Percentiles rank a stretch among this genome's conserved stretches.
Conservation (phyloP, 2,113 vertebrate genomes). For the Siphamia tubifer region DNA sequence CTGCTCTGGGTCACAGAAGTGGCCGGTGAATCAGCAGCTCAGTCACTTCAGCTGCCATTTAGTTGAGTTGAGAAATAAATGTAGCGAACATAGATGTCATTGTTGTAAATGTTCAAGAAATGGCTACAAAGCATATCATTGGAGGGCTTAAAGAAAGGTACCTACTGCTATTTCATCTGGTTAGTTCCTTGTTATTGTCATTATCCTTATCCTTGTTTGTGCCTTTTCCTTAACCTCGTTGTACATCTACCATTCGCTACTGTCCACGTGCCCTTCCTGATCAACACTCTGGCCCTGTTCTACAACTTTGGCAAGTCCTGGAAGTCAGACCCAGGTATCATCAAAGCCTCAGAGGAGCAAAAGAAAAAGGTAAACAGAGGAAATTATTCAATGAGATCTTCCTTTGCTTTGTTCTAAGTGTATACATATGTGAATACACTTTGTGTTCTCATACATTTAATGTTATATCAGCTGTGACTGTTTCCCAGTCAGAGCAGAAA, state of each 20-base stretch:
- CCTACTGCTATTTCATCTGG: not conserved
- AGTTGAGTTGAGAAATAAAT: not conserved
- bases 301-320: slow-evolving; percentile 99
- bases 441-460: not conserved
- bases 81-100: not conserved
- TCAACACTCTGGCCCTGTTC: slow-evolving; percentile 93
- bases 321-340: slow-evolving; percentile 98
- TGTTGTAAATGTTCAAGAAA: not conserved
- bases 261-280: slow-evolving; percentile 94
- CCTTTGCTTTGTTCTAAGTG: no score
- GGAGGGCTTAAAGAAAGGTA: not conserved
- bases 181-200: not conserved
- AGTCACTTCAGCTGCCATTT: not conserved
- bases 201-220: no score
- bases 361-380: slow-evolving; percentile 98
- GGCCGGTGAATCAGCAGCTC: not conserved
- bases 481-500: not conserved
- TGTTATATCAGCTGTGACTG: not conserved
- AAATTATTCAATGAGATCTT: no score
- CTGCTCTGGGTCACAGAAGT: not conserved
- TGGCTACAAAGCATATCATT: no score
- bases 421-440: no score
- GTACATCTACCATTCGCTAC: slow-evolving; percentile 94
- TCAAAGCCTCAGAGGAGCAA: slow-evolving; percentile 98
- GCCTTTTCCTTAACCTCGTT: slow-evolving; percentile 85